phyloP scores from a whole-genome alignment of 2,888 invertebrate genomes.

The Anorthoa munda region DNA sequence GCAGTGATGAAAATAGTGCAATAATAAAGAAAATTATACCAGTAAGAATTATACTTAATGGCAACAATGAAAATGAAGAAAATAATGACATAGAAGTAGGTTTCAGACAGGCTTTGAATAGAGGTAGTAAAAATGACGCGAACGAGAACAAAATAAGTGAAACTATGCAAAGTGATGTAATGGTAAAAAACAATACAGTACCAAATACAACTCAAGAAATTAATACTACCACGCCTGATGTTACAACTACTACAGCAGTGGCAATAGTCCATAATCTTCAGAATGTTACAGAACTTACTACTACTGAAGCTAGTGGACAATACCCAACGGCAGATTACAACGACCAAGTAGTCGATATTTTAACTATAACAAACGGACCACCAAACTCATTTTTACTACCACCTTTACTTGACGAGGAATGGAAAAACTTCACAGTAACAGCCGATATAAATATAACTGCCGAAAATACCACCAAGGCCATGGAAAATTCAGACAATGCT shows the following conservation, averaged over 20 bases:
- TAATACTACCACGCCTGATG: background rate
- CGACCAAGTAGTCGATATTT: constrained; percentile 51
- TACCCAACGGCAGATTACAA: constrained; percentile 59
- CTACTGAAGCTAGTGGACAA: constrained; percentile 43
- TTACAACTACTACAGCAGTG: constrained; percentile 25
- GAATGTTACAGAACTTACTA: constrained; percentile 43
- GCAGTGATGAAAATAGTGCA: constrained; percentile 11
- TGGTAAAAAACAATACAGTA: background rate
- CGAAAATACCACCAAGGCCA: constrained; percentile 43
- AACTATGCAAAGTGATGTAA: background rate
- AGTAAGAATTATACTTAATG: constrained; percentile 19
- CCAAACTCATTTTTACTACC: constrained; percentile 57
- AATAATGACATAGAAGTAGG: constrained; percentile 67
- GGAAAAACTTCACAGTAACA: constrained; percentile 72
- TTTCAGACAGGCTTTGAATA: constrained; percentile 69
- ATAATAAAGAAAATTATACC: constrained; percentile 11
- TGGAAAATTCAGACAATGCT: constrained; percentile 32
- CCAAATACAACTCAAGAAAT: background rate
- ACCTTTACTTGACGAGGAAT: constrained; percentile 65
- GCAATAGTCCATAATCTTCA: constrained; percentile 2
- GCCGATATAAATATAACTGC: constrained; percentile 50
- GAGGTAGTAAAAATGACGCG: constrained; percentile 53
- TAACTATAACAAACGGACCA: constrained; percentile 41
- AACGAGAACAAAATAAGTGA: constrained; percentile 11
- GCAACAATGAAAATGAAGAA: constrained; percentile 27